Evolutionary conservation across 2,888 invertebrate genomes (phyloP).

Genomic region (Pseudoips prasinana): DNA sequence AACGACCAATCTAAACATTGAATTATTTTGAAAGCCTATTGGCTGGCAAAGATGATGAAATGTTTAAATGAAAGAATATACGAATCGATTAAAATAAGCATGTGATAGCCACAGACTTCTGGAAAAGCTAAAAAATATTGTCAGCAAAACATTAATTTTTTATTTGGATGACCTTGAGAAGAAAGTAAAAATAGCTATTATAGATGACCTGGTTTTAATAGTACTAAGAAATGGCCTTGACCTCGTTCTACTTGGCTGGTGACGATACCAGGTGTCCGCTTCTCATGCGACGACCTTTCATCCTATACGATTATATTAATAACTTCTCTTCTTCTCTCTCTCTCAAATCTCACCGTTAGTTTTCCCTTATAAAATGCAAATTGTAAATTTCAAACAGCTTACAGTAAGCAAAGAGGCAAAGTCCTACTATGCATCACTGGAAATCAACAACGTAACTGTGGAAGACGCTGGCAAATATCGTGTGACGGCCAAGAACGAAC

Average conservation of each 20-base stretch:
- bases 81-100: too few species aligned
- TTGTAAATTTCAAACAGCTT: conserved; percentile 86
- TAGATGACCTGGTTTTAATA: conserved; percentile 55
- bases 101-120: too few species aligned
- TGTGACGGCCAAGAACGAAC: conserved; percentile 98
- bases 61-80: too few species aligned
- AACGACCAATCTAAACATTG: too few species aligned
- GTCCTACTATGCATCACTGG: conserved; percentile 95
- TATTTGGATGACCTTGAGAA: conserved; percentile 22
- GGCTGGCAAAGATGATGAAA: too few species aligned
- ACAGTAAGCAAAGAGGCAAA: conserved; percentile 95
- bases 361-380: too few species aligned
- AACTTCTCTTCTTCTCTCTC: too few species aligned
- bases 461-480: conserved; percentile 99
- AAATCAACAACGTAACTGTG: conserved; percentile 96
- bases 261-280: conserved; percentile 49
- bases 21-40: too few species aligned
- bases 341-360: too few species aligned
- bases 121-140: too few species aligned
- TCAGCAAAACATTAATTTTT: too few species aligned
- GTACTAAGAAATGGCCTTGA: conserved; percentile 69
- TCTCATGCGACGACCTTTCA: conserved; percentile 52
- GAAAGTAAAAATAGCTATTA: conserved; percentile 37
- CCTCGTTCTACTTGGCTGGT: conserved; percentile 65
- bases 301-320: conserved; percentile 42